Evolutionary conservation across 1,140 invertebrate genomes (phyloP).

Genomic region (Zaprionus capensis): DNA sequence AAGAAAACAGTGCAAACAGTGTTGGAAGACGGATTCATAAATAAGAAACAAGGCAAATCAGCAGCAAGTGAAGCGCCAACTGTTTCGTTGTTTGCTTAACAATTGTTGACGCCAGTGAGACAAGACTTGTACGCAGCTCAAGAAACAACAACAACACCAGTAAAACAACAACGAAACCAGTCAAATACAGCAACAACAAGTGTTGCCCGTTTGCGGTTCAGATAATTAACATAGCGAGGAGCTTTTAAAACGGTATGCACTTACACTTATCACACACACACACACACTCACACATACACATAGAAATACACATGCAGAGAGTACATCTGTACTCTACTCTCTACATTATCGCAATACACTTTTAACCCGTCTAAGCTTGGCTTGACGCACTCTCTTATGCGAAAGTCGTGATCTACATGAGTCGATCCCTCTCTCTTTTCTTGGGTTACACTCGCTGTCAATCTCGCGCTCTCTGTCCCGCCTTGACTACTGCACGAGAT

Average conservation of each 20-base stretch:
- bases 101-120: constrained; percentile 13
- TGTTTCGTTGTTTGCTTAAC: constrained; percentile 34
- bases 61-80: constrained; percentile 26
- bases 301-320: not conserved
- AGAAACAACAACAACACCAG: constrained; percentile 14
- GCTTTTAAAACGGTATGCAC: constrained; percentile 67
- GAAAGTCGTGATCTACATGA: not conserved
- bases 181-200: constrained; percentile 24
- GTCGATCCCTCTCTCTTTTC: not conserved
- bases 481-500: not conserved
- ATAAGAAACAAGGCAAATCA: constrained; percentile 23
- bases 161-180: constrained; percentile 9
- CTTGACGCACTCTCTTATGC: constrained; percentile 42
- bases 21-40: constrained; percentile 5
- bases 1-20: constrained; percentile 1
- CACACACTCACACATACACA: constrained; percentile 4
- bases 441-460: constrained; percentile 6
- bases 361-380: constrained; percentile 50
- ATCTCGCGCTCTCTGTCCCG: constrained; percentile 19
- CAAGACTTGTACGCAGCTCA: constrained; percentile 11
- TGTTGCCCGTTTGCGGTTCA: constrained; percentile 15
- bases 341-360: constrained; percentile 30
- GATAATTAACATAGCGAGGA: constrained; percentile 51
- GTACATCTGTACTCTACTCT: constrained; percentile 4
- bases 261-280: constrained; percentile 35